Evolutionary conservation across 1,140 invertebrate species (phyloP), one percentile per base, ranked within the genome.

Genomic region (Chelonus insularis): DNA sequence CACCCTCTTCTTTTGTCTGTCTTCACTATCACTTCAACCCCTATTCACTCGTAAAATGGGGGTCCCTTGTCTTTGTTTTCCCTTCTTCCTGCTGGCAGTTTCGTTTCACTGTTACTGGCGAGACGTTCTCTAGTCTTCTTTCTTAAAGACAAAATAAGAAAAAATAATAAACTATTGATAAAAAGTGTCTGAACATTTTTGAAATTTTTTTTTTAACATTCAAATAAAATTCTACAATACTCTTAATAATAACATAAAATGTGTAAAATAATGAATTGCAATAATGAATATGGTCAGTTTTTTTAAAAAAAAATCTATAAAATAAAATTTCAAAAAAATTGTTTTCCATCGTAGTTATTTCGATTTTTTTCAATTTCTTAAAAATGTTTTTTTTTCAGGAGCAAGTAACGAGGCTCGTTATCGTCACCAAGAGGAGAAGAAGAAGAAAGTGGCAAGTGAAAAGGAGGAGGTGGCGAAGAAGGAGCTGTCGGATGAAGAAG

Each of bases 21-120:
- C 43, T 45, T 51, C 11, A 12, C 34, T 2, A 8, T 29, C 12
- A 61, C 36, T 55, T 39, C 68, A 69, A 68, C 71, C 71, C 68
- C 68, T 72, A 64, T 69, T 32, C 12, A 50, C 11, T 8, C 12
- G 12, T 18, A 45, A 67, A 70, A 70, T 70, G 62, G 75, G 71
- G 72, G 75, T 74, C 69, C 66, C 64, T 72, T 69, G 76, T 77
- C 78, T 81, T 81, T 80, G 79, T 80, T 80, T 80, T 80, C 78
- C 72, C 77, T 81, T 80, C 76, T 80, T 80, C 74, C 65, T 14
- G 37, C 29, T 50, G 54, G 51, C 78, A 80, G 79, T 82, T 77
- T 80, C 77, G 78, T 77, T 77, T 77, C 70, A 74, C 68, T 76
- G 72, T 71, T 67, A 70, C 55, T 69, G 67, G 75, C 66, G 79